phyloP scores from a whole-genome alignment of 1,140 invertebrate species.

The Drosophila ogumai region DNA sequence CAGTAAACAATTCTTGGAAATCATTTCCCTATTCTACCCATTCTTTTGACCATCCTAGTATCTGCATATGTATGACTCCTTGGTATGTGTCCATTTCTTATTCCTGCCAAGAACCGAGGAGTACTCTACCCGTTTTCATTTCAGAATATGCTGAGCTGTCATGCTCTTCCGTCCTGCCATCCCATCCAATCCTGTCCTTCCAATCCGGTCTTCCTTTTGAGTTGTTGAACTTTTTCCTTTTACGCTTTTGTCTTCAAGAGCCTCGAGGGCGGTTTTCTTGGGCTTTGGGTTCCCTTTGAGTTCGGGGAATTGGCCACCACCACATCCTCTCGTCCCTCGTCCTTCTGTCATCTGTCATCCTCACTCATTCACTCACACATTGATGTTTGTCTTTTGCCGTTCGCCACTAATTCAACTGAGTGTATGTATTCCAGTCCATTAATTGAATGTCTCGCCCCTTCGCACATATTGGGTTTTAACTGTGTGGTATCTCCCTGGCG shows the following conservation, averaged over 20 bases:
- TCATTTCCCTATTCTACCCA: background rate
- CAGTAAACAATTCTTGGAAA: background rate
- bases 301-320: slow-evolving; percentile 22
- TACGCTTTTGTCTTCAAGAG: slow-evolving; percentile 37
- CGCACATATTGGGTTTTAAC: slow-evolving; percentile 56
- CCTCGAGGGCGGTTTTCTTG: slow-evolving; percentile 26
- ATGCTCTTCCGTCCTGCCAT: slow-evolving; percentile 16
- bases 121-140: slow-evolving; percentile 41
- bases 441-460: slow-evolving; percentile 62
- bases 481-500: slow-evolving; percentile 21
- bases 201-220: slow-evolving; percentile 26
- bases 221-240: slow-evolving; percentile 46
- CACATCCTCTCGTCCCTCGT: background rate
- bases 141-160: slow-evolving; percentile 53
- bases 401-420: slow-evolving; percentile 58
- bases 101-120: slow-evolving; percentile 6
- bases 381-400: slow-evolving; percentile 64
- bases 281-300: slow-evolving; percentile 41
- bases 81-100: slow-evolving; percentile 16
- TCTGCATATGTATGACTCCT: slow-evolving; percentile 25
- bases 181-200: background rate
- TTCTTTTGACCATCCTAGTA: slow-evolving; percentile 6
- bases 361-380: slow-evolving; percentile 10
- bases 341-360: background rate
- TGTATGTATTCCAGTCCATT: slow-evolving; percentile 67